Evolutionary conservation across 2,888 invertebrate genomes (phyloP).

Genomic region (Chrysolina oricalcia): DNA sequence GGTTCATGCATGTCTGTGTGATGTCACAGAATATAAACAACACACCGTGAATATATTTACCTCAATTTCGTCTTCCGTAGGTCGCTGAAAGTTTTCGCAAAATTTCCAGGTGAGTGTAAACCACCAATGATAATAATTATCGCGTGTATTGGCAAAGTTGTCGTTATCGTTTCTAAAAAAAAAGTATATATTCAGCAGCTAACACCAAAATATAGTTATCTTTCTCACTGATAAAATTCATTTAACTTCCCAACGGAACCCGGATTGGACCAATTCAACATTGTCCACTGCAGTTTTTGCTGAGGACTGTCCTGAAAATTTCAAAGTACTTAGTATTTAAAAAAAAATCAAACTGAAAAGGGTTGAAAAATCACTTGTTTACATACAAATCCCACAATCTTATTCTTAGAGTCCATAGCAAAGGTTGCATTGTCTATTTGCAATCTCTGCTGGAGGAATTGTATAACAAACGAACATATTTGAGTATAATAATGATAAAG

Average conservation of each 20-base stretch:
- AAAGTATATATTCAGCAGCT: neutral
- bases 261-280: slow-evolving; percentile 66
- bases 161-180: slow-evolving; percentile 62
- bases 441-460: too few relatives aligned
- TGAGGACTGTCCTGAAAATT: slow-evolving; percentile 61
- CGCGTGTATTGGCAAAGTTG: slow-evolving; percentile 60
- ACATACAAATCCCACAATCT: too few relatives aligned
- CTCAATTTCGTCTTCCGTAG: slow-evolving; percentile 55
- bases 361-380: too few relatives aligned
- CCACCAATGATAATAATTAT: slow-evolving; percentile 66
- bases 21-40: too few relatives aligned
- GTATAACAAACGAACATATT: too few relatives aligned
- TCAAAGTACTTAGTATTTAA: neutral
- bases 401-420: too few relatives aligned
- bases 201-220: neutral
- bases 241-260: slow-evolving; percentile 62
- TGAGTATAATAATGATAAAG: too few relatives aligned
- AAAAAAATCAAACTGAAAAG: too few relatives aligned
- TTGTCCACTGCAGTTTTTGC: slow-evolving; percentile 66
- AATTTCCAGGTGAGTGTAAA: slow-evolving; percentile 65
- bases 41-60: slow-evolving; percentile 19
- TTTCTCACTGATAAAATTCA: slow-evolving; percentile 61
- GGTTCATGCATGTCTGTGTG: too few relatives aligned
- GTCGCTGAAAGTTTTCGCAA: slow-evolving; percentile 62
- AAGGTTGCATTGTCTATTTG: too few relatives aligned